Evolutionary conservation across 2,797 vertebrate species (phyloP), one percentile per base, ranked within the genome.

Genomic region (Eospalax fontanierii): DNA sequence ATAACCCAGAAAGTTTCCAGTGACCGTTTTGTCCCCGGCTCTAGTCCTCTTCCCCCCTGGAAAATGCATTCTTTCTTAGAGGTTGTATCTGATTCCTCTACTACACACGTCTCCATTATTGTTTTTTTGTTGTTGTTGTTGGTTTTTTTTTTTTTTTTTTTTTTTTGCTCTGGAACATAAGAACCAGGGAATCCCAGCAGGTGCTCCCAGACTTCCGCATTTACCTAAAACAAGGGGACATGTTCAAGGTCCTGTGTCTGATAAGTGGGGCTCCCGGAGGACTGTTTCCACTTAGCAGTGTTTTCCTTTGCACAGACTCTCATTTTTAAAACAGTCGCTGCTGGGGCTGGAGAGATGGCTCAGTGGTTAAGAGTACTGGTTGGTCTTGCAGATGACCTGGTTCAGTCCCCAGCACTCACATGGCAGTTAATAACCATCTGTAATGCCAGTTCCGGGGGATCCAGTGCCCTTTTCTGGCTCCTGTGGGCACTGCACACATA

Each of bases 171-270:
- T 57, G 8, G 57, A n/a, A 57, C 19, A 30, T 5, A 30, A 59
- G 68, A 59, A 74, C 35, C 26, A 22, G 35, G 35, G 21, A 33
- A 61, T 61, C 35, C 54, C 26, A 86, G n/a, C 18, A 4, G 26
- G 68, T 40, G 4, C 35, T 16, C 28, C 3, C 18, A 11, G 57
- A 2, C 28, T 87, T 35, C 35, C 59, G 2, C 74, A 33, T 61
- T 50, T 61, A 26, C 70, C 35, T 74, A 40, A 21, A 74, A 33
- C 68, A 54, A 59, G 63, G 61, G 16, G 50, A 8, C 18, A 2
- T 0, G 2, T 0, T 84, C 30, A 5, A 33, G 46, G 33, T 74
- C 2, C 15, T 9, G 0, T 0, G 24, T 43, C 9, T 38, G 70
- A 18, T 18, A 4, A 24, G 28, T 9, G 1, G 59, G 33, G 2